Evolutionary conservation across 2,113 vertebrate genomes (phyloP).

Genomic region (Delphinus delphis): DNA sequence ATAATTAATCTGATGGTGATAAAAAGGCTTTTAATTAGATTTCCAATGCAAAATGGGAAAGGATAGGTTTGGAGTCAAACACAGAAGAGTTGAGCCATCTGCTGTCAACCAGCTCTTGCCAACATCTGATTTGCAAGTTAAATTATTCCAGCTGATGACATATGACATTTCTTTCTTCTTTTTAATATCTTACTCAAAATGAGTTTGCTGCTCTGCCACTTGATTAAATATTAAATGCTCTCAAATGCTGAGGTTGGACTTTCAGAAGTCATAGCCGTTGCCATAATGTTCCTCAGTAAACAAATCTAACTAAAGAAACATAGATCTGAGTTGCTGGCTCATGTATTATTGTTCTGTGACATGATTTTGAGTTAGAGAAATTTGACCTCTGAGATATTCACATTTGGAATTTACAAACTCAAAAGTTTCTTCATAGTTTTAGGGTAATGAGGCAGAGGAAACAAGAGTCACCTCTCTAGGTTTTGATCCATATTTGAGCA

Average conservation of each 20-base stretch:
- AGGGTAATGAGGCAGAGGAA: neutral
- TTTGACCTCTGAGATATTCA: neutral
- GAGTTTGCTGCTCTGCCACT: conserved; percentile 55
- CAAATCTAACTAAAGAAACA: conserved; percentile 50
- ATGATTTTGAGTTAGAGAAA: neutral
- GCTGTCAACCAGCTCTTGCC: conserved; percentile 54
- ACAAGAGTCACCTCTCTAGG: neutral
- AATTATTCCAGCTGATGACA: conserved; percentile 58
- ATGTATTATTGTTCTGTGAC: neutral
- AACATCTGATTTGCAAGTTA: conserved; percentile 58
- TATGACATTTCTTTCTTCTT: conserved; percentile 59
- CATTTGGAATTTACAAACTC: conserved; percentile 13
- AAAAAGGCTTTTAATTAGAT: conserved; percentile 75
- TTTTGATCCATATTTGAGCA: neutral
- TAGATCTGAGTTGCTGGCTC: neutral
- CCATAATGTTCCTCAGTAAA: conserved; percentile 54
- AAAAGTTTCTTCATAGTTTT: neutral
- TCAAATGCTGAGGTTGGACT: conserved; percentile 64
- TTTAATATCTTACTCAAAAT: conserved; percentile 72
- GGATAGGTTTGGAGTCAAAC: conserved; percentile 47
- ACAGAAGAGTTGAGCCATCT: conserved; percentile 61
- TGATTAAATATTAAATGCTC: conserved; percentile 62
- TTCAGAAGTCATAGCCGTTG: conserved; percentile 63
- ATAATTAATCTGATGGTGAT: conserved; percentile 67
- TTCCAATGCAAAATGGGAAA: conserved; percentile 61